Conservation (phyloP, 2,888 invertebrate genomes). For the Elegia similella region DNA sequence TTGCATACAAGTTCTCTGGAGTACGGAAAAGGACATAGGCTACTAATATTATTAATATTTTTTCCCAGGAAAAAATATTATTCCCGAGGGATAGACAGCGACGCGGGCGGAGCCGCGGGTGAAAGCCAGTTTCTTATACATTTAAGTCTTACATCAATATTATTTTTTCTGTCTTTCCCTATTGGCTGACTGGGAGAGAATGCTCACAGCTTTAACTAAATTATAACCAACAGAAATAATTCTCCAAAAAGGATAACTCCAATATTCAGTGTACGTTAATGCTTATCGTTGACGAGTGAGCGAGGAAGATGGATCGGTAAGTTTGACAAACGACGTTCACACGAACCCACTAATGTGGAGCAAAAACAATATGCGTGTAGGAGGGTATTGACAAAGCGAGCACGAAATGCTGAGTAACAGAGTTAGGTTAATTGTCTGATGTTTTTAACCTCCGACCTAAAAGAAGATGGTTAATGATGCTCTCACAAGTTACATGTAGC, state of each 20-base stretch:
- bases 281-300: constrained; percentile 53
- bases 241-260: neutral
- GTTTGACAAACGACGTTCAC: constrained; percentile 54
- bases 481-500: no score
- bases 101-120: no score
- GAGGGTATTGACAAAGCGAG: neutral
- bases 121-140: no score
- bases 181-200: no score
- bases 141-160: no score
- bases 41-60: neutral
- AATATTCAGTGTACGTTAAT: constrained; percentile 13
- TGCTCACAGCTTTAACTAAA: no score
- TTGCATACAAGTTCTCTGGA: no score
- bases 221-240: no score
- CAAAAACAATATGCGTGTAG: constrained; percentile 8
- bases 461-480: no score
- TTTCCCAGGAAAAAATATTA: neutral
- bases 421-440: neutral
- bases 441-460: neutral
- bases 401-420: neutral
- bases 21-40: no score
- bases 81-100: no score
- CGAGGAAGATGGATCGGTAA: constrained; percentile 55
- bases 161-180: no score
- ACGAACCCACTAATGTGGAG: constrained; percentile 5